Evolutionary conservation across 2,888 invertebrate genomes (phyloP), one percentile per base, ranked within the genome.

Genomic region (Gari tellinella): DNA sequence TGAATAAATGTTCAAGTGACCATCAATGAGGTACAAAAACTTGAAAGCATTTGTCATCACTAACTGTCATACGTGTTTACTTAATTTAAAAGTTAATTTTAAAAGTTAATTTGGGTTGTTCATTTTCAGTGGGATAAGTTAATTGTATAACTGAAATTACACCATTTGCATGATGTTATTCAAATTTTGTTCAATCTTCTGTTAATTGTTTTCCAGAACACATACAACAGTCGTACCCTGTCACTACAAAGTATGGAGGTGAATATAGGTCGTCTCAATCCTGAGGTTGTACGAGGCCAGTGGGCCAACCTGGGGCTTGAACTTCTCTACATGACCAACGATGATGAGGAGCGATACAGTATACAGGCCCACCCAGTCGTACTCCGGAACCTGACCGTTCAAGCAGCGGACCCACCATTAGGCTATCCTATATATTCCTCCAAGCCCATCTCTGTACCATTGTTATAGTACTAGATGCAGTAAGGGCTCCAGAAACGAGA

Each of bases 281-380:
- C 86, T 1, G 92, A 92, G 81, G 88, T 88, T 12, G 92, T 92
- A 40, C 84, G 89, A 31, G 92, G 92, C 1, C 90, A 93, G 82
- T 93, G 93, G 93, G 90, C 92, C n/a, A 92, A 92, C 73, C 89
- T 93, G 31, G 91, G 89, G 63, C 84, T 92, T 41, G 93, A 93
- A 83, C 87, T 93, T 26, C 87, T 93, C 37, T 93, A 93, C 83
- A 86, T 93, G 80, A 93, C 93, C 52, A 93, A 93, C 67, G 93
- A 93, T 80, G 93, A 93, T 80, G 93, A 93, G 81, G 93, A 93
- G 77, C 85, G 93, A 45, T 93, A 93, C 88, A 92, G 92, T 68
- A 93, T 93, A 61, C 92, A 92, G 84, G 92, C 92, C 40, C 92
- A 93, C 68, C 89, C 92, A 1, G 86, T 89, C 31, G 85, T 92